These are phyloP conservation scores for Bugula neritina DNA, from an alignment of 2,888 invertebrate genomes.

Conservation along the genomic window DNA sequence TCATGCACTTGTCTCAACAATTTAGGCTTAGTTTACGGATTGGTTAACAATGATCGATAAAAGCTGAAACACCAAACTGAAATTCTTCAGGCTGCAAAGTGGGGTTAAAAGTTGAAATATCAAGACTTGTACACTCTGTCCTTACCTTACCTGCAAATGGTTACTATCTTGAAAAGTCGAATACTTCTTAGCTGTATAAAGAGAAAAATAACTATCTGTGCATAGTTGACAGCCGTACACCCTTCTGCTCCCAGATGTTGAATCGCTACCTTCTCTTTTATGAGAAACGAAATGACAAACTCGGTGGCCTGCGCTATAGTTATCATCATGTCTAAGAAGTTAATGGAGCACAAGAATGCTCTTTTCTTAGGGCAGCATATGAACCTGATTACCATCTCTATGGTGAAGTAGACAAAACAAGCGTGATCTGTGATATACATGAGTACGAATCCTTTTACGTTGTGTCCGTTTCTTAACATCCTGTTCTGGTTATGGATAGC, in stretches of 20 bases:
- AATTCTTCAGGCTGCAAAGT: not conserved
- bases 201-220: not conserved
- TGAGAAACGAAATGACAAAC: not conserved
- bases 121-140: too few species aligned
- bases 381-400: not conserved
- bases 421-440: not conserved
- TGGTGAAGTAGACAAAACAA: not conserved
- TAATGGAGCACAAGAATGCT: not conserved
- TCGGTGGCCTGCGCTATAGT: not conserved
- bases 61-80: too few species aligned
- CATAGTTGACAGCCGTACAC: not conserved
- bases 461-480: not conserved
- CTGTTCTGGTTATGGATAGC: not conserved
- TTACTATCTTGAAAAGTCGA: not conserved
- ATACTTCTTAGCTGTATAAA: slow-evolving; percentile 1
- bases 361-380: slow-evolving; percentile 10
- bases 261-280: not conserved
- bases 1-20: not conserved
- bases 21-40: not conserved
- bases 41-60: too few species aligned
- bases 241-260: too few species aligned
- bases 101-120: too few species aligned
- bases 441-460: not conserved
- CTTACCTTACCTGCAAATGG: not conserved
- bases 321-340: not conserved